Evolutionary conservation across 2,888 invertebrate species (phyloP).

Genomic region (Leucania comma): DNA sequence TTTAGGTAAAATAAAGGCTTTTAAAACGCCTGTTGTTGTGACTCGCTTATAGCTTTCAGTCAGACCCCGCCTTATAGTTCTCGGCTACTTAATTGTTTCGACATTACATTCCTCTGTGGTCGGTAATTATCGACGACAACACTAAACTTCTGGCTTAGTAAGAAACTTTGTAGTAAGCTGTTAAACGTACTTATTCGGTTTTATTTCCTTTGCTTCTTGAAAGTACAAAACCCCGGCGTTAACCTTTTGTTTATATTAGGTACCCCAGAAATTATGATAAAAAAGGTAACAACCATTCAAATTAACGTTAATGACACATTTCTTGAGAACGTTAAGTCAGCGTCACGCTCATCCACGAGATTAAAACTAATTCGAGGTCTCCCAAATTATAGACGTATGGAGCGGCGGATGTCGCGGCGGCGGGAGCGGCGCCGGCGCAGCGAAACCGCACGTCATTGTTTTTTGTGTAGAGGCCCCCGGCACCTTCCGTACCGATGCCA

Average conservation of each 20-base stretch:
- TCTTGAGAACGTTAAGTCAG: constrained; percentile 81
- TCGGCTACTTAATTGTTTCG: constrained; percentile 79
- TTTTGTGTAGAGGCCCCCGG: constrained; percentile 86
- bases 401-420: constrained; percentile 87
- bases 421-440: constrained; percentile 85
- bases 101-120: constrained; percentile 78
- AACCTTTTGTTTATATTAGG: constrained; percentile 70
- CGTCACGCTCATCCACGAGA: constrained; percentile 89
- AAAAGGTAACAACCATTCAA: constrained; percentile 84
- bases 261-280: constrained; percentile 70
- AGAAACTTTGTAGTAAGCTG: constrained; percentile 73
- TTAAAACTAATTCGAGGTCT: constrained; percentile 90
- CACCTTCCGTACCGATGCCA: constrained; percentile 82
- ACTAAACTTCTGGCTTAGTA: constrained; percentile 67
- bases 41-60: constrained; percentile 39
- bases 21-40: background rate
- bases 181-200: constrained; percentile 70
- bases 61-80: constrained; percentile 54
- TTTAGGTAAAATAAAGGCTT: too few species aligned
- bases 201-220: constrained; percentile 68
- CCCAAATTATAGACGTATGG: constrained; percentile 87
- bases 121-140: constrained; percentile 79
- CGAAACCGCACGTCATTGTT: constrained; percentile 90
- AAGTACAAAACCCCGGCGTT: constrained; percentile 47
- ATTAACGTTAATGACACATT: constrained; percentile 90